Percentiles rank a stretch among this genome's conserved stretches.
These are phyloP conservation scores for Littorina saxatilis DNA, from an alignment of 1,140 invertebrate species.

Conservation along the genomic window DNA sequence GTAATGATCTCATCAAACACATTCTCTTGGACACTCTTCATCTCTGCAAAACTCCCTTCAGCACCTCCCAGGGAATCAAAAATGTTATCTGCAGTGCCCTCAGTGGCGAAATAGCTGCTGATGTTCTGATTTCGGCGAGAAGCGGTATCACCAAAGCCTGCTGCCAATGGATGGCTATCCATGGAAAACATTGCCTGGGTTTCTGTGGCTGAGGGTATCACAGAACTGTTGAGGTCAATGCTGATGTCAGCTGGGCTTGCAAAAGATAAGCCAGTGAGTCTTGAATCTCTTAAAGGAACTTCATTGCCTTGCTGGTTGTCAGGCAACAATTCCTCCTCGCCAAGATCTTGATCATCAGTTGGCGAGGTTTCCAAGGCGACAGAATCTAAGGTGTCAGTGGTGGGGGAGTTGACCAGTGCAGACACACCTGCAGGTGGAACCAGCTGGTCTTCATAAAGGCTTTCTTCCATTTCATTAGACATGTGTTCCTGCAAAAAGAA, in stretches of 20 bases:
- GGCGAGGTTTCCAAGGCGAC: constrained; percentile 62
- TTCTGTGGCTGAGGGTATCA: background rate
- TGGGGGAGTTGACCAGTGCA: constrained; percentile 58
- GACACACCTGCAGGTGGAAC: background rate
- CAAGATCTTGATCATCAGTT: constrained; percentile 56
- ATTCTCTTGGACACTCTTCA: background rate
- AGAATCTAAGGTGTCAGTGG: constrained; percentile 70
- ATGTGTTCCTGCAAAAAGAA: too few relatives aligned
- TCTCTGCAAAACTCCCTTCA: background rate
- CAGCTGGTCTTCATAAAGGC: constrained; percentile 30
- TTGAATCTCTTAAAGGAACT: background rate
- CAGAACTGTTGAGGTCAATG: constrained; percentile 30
- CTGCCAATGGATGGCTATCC: background rate
- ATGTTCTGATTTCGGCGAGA: constrained; percentile 37
- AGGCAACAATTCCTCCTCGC: background rate
- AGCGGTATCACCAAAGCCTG: background rate
- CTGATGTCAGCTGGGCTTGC: background rate
- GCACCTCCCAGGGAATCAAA: constrained; percentile 52
- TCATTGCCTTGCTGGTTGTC: background rate
- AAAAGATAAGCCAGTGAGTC: background rate
- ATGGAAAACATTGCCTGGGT: background rate
- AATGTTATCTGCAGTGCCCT: constrained; percentile 48
- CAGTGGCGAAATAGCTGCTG: constrained; percentile 62
- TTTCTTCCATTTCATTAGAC: background rate
- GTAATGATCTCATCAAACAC: background rate